These are phyloP conservation scores for Falcaria lacertinaria DNA, from an alignment of 2,888 invertebrate species.

Conservation along the genomic window DNA sequence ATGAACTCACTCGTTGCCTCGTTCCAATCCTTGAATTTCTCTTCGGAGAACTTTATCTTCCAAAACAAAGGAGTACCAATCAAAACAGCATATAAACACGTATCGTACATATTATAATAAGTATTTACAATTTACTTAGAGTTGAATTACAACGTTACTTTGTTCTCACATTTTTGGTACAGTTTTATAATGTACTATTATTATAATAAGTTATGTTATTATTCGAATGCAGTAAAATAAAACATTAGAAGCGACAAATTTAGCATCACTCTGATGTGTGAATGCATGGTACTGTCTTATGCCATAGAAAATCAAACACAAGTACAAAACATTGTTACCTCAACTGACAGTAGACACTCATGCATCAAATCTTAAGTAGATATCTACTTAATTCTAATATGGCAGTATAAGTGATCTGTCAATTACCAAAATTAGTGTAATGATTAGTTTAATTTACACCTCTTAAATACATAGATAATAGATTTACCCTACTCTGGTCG, in stretches of 20 bases:
- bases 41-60: constrained; percentile 30
- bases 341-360: constrained; percentile 49
- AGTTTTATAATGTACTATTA: constrained; percentile 22
- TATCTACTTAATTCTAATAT: constrained; percentile 68
- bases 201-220: constrained; percentile 16
- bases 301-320: constrained; percentile 39
- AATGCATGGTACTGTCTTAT: neutral
- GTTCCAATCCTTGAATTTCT: constrained; percentile 25
- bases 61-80: constrained; percentile 45
- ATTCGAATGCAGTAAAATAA: neutral
- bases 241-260: neutral
- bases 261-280: neutral
- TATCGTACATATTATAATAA: constrained; percentile 58
- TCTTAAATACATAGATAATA: constrained; percentile 54
- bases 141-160: constrained; percentile 43
- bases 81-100: constrained; percentile 68
- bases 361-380: constrained; percentile 67
- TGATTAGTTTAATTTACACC: constrained; percentile 56
- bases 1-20: no score
- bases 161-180: constrained; percentile 51
- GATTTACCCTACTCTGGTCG: no score
- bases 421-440: constrained; percentile 55
- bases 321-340: constrained; percentile 59
- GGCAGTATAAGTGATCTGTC: constrained; percentile 73
- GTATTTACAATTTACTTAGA: constrained; percentile 68